A percentile compares a stretch with the other conserved stretches of the same genome.
Conservation (phyloP, 1,140 invertebrate species). For the Lordiphosa collinella region DNA sequence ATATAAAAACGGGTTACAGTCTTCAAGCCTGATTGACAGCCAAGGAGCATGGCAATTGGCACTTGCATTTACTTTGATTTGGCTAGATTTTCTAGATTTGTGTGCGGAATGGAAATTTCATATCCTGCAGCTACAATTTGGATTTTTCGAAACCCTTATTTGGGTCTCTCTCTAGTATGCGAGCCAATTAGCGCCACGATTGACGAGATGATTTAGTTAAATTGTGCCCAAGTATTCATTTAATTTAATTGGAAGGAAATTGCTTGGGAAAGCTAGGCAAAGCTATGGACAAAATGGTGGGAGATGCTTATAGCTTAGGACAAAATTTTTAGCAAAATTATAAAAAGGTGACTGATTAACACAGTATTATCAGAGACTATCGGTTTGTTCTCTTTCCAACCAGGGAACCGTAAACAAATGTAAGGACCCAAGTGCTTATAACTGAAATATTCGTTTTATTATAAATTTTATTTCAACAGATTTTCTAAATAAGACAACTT, state of each 20-base stretch:
- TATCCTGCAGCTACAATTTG: constrained; percentile 52
- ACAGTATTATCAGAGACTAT: too few relatives aligned
- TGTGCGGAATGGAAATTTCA: constrained; percentile 35
- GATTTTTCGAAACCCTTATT: constrained; percentile 4
- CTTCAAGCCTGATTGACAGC: constrained; percentile 54
- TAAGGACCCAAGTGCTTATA: too few relatives aligned
- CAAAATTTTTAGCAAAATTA: too few relatives aligned
- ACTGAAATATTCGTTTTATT: too few relatives aligned
- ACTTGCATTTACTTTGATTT: constrained; percentile 70
- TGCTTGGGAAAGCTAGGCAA: constrained; percentile 40
- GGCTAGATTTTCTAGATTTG: constrained; percentile 27
- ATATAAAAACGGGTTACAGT: constrained; percentile 39
- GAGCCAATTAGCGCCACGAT: constrained; percentile 50
- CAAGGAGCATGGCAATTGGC: constrained; percentile 56
- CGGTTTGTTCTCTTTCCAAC: too few relatives aligned
- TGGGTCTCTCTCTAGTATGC: not conserved
- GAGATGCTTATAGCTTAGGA: too few relatives aligned
- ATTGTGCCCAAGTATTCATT: constrained; percentile 34
- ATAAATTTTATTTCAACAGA: too few relatives aligned
- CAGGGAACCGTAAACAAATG: too few relatives aligned
- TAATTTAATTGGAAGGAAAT: constrained; percentile 26
- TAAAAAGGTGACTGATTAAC: too few relatives aligned
- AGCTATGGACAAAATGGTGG: too few relatives aligned
- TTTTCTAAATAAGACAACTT: too few relatives aligned
- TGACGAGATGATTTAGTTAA: constrained; percentile 56